phyloP scores from a whole-genome alignment of 2,113 vertebrate species.

The Alaudala cheleensis region DNA sequence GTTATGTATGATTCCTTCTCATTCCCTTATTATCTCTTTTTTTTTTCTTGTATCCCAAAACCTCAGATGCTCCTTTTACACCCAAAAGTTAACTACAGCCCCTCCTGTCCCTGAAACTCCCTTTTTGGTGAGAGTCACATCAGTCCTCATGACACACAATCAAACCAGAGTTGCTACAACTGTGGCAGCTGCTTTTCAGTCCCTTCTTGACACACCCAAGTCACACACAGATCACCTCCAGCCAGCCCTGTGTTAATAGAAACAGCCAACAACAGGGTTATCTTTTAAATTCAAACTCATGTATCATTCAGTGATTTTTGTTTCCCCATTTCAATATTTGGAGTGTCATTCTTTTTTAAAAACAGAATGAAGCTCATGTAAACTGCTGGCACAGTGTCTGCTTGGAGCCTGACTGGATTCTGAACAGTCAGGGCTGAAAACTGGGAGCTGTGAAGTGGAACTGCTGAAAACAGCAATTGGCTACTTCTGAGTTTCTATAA shows the following conservation, averaged over 20 bases:
- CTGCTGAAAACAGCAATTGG: not conserved
- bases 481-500: not conserved
- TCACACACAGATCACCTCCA: not conserved
- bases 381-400: not conserved
- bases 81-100: not conserved
- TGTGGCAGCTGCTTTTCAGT: not conserved
- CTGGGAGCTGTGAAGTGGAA: not conserved
- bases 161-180: not conserved
- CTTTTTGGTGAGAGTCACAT: not conserved
- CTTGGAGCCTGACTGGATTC: not conserved
- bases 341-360: not conserved
- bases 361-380: not conserved
- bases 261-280: fast-evolving
- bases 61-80: not conserved
- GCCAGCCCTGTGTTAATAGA: not conserved
- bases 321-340: not conserved
- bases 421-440: not conserved
- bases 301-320: not conserved
- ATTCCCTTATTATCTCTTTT: not conserved
- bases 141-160: not conserved
- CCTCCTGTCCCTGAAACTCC: not conserved
- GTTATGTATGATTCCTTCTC: not conserved
- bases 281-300: not conserved
- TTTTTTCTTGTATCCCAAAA: not conserved
- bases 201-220: not conserved